phyloP scores from a whole-genome alignment of 2,113 vertebrate genomes.

The Nibea albiflora region DNA sequence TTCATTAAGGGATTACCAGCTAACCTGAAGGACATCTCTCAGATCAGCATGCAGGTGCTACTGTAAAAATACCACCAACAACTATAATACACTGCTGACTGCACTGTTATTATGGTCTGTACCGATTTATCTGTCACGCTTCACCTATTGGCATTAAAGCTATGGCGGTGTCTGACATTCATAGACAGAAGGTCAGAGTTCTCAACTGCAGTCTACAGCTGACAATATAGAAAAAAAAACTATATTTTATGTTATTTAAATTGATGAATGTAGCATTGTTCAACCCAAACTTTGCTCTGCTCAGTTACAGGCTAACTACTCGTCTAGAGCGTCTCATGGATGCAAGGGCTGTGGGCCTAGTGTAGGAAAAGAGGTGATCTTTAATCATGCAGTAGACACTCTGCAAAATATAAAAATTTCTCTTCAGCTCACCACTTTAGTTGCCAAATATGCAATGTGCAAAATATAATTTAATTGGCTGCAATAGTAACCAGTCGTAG shows the following conservation, averaged over 20 bases:
- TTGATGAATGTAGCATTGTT: too few species aligned
- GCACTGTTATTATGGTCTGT: neutral
- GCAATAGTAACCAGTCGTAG: too few species aligned
- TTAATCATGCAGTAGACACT: neutral
- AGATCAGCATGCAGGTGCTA: conserved; percentile 26
- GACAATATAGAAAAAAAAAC: neutral
- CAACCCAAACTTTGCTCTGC: neutral
- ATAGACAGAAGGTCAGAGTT: neutral
- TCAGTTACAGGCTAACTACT: neutral
- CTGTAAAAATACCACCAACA: conserved; percentile 29
- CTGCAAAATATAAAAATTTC: too few species aligned
- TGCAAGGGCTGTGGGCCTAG: neutral
- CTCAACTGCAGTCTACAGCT: neutral
- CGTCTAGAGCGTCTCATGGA: neutral
- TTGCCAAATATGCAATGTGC: too few species aligned
- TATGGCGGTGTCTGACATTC: neutral
- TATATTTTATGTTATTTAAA: too few species aligned
- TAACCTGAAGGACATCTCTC: conserved; percentile 27
- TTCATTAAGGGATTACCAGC: conserved; percentile 55
- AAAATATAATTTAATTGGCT: neutral
- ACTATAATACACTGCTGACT: neutral
- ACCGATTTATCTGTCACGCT: neutral
- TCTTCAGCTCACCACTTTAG: neutral
- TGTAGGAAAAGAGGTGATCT: neutral
- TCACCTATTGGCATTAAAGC: neutral